Percentiles rank a stretch among this genome's conserved stretches.
Evolutionary conservation across 2,888 invertebrate genomes (phyloP).

Genomic region (Asteroscopus sphinx): DNA sequence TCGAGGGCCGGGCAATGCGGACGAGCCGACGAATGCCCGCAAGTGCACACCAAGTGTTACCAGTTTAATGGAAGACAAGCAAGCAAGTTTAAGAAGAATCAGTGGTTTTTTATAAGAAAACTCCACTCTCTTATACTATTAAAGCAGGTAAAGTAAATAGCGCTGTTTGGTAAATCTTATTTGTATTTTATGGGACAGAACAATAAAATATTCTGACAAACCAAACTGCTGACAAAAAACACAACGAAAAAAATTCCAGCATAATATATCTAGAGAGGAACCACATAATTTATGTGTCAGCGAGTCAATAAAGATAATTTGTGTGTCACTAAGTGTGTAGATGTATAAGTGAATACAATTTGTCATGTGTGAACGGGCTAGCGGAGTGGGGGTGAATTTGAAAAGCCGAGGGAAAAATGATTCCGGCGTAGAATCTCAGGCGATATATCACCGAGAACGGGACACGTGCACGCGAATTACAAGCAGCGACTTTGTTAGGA

Average conservation of each 20-base stretch:
- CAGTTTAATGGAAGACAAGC: too few relatives aligned
- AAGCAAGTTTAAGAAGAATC: too few relatives aligned
- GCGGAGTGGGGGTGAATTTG: slow-evolving; percentile 39
- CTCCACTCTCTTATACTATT: too few relatives aligned
- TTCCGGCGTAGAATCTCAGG: slow-evolving; percentile 36
- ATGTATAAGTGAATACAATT: slow-evolving; percentile 50
- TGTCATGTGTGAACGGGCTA: slow-evolving; percentile 46
- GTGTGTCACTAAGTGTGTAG: slow-evolving; percentile 37
- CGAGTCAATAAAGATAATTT: slow-evolving; percentile 57
- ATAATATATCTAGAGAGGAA: slow-evolving; percentile 17
- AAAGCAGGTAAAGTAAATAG: too few relatives aligned
- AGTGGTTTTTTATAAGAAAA: too few relatives aligned
- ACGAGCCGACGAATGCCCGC: too few relatives aligned
- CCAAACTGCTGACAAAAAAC: not conserved
- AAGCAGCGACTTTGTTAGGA: slow-evolving; percentile 48
- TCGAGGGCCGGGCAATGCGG: too few relatives aligned
- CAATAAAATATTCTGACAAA: too few relatives aligned
- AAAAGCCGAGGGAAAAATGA: slow-evolving; percentile 50
- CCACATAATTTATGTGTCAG: slow-evolving; percentile 45
- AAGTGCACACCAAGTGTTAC: too few relatives aligned
- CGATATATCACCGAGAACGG: slow-evolving; percentile 41
- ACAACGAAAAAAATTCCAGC: slow-evolving; percentile 5
- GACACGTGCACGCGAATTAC: slow-evolving; percentile 47
- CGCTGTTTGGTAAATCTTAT: too few relatives aligned
- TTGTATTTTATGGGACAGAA: too few relatives aligned